Evolutionary conservation across 2,888 invertebrate genomes (phyloP).

Genomic region (Poecilobothrus nobilitatus): DNA sequence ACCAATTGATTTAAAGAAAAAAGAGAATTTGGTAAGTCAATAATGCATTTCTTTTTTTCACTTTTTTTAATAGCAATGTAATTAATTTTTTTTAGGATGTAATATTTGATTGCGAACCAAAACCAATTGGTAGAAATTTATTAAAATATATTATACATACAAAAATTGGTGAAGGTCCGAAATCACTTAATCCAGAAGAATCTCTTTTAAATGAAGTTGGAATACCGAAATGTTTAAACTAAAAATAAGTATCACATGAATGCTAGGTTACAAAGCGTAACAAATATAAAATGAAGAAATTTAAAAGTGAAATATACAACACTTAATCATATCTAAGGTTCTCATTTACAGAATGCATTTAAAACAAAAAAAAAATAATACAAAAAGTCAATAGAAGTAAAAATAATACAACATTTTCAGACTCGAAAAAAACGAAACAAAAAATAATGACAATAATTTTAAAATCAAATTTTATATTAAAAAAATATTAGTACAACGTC

Average conservation of each 20-base stretch:
- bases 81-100: slow-evolving; percentile 20
- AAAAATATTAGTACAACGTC: too few relatives aligned
- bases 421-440: too few relatives aligned
- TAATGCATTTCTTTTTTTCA: neutral
- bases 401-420: too few relatives aligned
- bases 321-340: too few relatives aligned
- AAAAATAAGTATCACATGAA: neutral
- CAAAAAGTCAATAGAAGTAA: too few relatives aligned
- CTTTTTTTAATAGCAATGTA: neutral
- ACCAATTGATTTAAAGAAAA: slow-evolving; percentile 32
- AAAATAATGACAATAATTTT: too few relatives aligned
- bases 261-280: too few relatives aligned
- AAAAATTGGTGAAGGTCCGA: slow-evolving; percentile 72
- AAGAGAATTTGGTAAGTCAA: neutral
- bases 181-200: slow-evolving; percentile 37
- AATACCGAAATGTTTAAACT: slow-evolving; percentile 33
- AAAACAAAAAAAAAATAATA: too few relatives aligned
- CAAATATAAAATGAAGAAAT: too few relatives aligned
- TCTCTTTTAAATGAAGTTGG: slow-evolving; percentile 49
- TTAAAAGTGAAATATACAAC: too few relatives aligned
- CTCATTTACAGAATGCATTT: too few relatives aligned
- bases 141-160: slow-evolving; percentile 80
- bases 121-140: slow-evolving; percentile 42
- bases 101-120: slow-evolving; percentile 11
- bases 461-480: too few relatives aligned